Base-by-base conservation (phyloP, 2,797 vertebrate species). In the Macropodus opercularis region DNA sequence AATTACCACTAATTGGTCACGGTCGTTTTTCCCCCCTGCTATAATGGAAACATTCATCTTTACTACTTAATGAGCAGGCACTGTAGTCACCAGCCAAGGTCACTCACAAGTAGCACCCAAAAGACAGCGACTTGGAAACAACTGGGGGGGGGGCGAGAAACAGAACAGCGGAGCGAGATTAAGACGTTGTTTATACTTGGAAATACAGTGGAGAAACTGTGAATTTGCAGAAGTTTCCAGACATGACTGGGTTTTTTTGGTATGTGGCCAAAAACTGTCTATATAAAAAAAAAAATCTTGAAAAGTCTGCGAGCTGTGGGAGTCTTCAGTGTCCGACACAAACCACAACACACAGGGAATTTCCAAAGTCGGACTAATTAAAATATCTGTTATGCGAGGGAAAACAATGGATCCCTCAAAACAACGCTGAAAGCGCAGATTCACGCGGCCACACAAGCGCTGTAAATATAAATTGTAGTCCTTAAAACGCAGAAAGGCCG, bases 11-110 rank as follows among this genome's bases (percentile, higher is more conserved):
- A 92, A 92, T 92, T 89, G 90, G 88, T 85, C 85, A 64, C 4
- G 77, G 84, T 90, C 79, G 34, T 75, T 86, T 74, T 70, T 13
- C 63, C 73, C n/a, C 77, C 71, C 65, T 51, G 74, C 85, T 79
- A 88, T 90, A 92, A 92, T 92, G 88, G 84, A 90, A 89, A 85
- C 87, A 91, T 92, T 91, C 89, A 92, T 92, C 90, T 91, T 90
- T 90, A 90, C 87, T 84, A 87, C 89, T 88, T 91, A 91, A 92
- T 90, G 90, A 92, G 89, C 85, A 90, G 82, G 83, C 86, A 75
- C 73, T 79, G 79, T 80, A 90, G 89, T 84, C 85, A 83, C 77
- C 75, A 73, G 80, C 78, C 89, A 92, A 92, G 90, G 90, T 91
- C 89, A 88, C 68, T 68, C 60, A 63, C 83, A 84, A 88, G 79